A percentile compares a stretch with the other conserved stretches of the same genome.
phyloP scores from a whole-genome alignment of 2,888 invertebrate species.

The Habroteleia sp. region DNA sequence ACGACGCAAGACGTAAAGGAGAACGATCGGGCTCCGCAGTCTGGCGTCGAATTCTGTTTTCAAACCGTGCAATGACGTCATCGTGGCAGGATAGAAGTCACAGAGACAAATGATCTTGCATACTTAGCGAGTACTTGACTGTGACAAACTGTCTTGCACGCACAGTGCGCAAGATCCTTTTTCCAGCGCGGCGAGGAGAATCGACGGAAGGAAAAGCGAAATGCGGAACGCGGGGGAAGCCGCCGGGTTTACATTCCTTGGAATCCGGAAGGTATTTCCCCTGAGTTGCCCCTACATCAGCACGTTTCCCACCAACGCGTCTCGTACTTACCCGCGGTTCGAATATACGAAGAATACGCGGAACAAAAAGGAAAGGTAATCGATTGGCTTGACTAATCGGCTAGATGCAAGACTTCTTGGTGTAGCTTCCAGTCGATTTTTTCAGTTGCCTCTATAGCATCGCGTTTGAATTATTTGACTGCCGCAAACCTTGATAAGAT shows the following conservation, averaged over 20 bases:
- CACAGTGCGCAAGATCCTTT: slow-evolving; percentile 52
- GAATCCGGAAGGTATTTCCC: slow-evolving; percentile 50
- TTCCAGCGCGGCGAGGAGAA: slow-evolving; percentile 8
- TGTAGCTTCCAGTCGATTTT: slow-evolving; percentile 48
- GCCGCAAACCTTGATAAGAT: slow-evolving; percentile 45
- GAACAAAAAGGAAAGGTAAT: slow-evolving; percentile 49
- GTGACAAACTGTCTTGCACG: slow-evolving; percentile 76
- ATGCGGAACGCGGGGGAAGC: not conserved
- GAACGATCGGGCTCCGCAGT: slow-evolving; percentile 13
- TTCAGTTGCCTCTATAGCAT: slow-evolving; percentile 11
- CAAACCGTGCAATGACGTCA: slow-evolving; percentile 40
- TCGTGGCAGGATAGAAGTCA: slow-evolving; percentile 43
- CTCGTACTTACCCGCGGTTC: slow-evolving; percentile 5
- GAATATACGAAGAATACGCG: slow-evolving; percentile 42
- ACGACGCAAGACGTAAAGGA: not conserved
- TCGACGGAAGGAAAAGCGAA: slow-evolving; percentile 8
- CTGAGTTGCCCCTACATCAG: slow-evolving; percentile 20
- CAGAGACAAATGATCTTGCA: slow-evolving; percentile 78
- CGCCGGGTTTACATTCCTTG: slow-evolving; percentile 48
- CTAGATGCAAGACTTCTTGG: slow-evolving; percentile 52
- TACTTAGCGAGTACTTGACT: slow-evolving; percentile 78
- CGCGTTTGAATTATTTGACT: slow-evolving; percentile 48
- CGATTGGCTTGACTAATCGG: slow-evolving; percentile 63
- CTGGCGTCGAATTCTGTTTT: slow-evolving; percentile 42
- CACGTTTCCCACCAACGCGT: slow-evolving; percentile 9